Base-by-base conservation (phyloP, 2,797 vertebrate species). In the Lepus oiostolus region DNA sequence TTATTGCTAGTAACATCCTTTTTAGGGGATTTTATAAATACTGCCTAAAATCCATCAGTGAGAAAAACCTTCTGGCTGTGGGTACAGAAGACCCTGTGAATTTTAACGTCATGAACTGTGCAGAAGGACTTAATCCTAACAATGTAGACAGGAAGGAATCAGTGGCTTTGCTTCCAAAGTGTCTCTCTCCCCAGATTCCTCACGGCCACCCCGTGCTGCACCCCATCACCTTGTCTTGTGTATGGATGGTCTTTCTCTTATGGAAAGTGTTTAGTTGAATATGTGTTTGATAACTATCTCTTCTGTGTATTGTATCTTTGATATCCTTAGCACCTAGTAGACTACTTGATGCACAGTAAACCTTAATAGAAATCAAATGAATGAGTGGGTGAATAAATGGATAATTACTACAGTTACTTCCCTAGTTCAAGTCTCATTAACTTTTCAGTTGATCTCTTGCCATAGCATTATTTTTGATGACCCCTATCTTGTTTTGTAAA, bases 341-440 rank as follows among this genome's bases (percentile, higher is more conserved):
- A 89, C 7, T 7, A 0, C 92, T 77, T 74, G 47, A 24, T 30
- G n/a, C 12, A 17, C 19, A 47, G 7, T 13, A 86, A 21, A 58
- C 26, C 28, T 80, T 88, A 74, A n/a, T 60, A 87, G 76, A 96
- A 28, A 60, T 17, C 14, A 76, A 67, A 63, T 65, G 74, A 88
- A 77, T n/a, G 22, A 60, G 42, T 42, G 42, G 42, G 42, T 42
- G 63, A 72, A 22, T 60, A 67, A 7, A 60, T 70, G 54, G 82
- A 30, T 12, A 54, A 75, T 50, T 65, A 24, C 17, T 50, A n/a
- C 26, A 32, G 19, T 77, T 67, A 58, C 58, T 65, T 70, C 14
- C 21, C 16, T 85, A 10, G 21, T 68, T 70, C 28, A 63, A 62
- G 26, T 24, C 13, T 74, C 38, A 47, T 50, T n/a, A n/a, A 71